Evolutionary conservation across 2,888 invertebrate species (phyloP).

Genomic region (Chrysina gloriosa): DNA sequence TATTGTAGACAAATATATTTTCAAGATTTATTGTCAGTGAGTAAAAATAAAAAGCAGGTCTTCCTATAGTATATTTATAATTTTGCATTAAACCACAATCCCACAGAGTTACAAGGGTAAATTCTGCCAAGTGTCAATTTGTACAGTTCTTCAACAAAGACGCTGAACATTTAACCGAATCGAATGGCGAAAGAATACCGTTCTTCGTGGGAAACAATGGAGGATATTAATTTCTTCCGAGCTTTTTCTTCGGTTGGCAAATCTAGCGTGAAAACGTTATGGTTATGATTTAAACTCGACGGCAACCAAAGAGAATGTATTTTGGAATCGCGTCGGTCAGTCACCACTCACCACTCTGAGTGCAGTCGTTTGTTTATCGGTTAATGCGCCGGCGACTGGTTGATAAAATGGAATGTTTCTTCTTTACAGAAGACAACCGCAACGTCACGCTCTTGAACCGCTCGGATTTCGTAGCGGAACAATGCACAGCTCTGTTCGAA

Average conservation of each 20-base stretch:
- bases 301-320: background rate
- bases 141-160: background rate
- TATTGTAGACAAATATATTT: too few relatives aligned
- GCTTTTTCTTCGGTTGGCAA: background rate
- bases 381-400: conserved; percentile 11
- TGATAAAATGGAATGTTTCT: conserved; percentile 20
- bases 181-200: background rate
- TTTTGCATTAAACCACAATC: too few relatives aligned
- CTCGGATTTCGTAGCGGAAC: conserved; percentile 24
- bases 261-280: conserved; percentile 17
- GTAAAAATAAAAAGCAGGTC: too few relatives aligned
- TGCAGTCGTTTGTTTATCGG: conserved; percentile 4
- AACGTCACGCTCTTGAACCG: conserved; percentile 16
- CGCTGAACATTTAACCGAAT: background rate
- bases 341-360: too few relatives aligned
- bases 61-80: too few relatives aligned
- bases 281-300: background rate
- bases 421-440: conserved; percentile 14
- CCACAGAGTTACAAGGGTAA: too few relatives aligned
- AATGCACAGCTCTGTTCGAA: conserved; percentile 17
- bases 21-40: too few relatives aligned
- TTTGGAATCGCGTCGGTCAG: background rate
- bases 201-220: conserved; percentile 3
- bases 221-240: background rate
- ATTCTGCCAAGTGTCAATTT: too few relatives aligned